These are phyloP conservation scores for Sebastes itinus DNA, from an alignment of 2,797 vertebrate species.

Conservation along the genomic window DNA sequence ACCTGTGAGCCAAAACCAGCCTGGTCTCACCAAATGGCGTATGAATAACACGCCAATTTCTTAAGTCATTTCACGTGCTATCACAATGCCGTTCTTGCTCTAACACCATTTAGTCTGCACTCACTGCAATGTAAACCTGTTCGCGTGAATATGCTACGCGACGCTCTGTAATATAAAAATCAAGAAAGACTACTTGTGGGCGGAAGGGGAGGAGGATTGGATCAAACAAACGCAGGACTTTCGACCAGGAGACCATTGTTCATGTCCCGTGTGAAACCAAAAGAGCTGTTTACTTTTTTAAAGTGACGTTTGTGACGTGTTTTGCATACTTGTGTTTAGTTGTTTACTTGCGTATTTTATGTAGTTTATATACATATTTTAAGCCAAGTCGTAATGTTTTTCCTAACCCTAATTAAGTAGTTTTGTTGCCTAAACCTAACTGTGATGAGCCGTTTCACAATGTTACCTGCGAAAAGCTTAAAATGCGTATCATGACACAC, in stretches of 20 bases:
- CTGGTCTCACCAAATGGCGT: not conserved
- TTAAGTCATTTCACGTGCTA: not conserved
- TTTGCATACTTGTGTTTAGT: not conserved
- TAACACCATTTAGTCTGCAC: not conserved
- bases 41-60: not conserved
- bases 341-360: not conserved
- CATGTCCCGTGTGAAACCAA: not conserved
- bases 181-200: not conserved
- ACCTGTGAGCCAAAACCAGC: not conserved
- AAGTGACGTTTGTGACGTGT: not conserved
- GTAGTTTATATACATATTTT: not conserved
- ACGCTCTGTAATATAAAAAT: not conserved
- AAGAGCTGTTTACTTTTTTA: not conserved
- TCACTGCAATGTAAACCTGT: not conserved
- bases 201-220: not conserved
- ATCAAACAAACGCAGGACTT: not conserved
- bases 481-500: not conserved
- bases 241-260: not conserved
- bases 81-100: not conserved
- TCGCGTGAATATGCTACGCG: not conserved
- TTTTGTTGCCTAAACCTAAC: not conserved
- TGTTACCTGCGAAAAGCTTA: not conserved
- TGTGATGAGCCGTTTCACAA: not conserved
- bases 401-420: not conserved
- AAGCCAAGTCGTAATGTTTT: rapidly evolving